Conservation (phyloP, 2,888 invertebrate genomes). For the Chrysotoxum bicinctum region DNA sequence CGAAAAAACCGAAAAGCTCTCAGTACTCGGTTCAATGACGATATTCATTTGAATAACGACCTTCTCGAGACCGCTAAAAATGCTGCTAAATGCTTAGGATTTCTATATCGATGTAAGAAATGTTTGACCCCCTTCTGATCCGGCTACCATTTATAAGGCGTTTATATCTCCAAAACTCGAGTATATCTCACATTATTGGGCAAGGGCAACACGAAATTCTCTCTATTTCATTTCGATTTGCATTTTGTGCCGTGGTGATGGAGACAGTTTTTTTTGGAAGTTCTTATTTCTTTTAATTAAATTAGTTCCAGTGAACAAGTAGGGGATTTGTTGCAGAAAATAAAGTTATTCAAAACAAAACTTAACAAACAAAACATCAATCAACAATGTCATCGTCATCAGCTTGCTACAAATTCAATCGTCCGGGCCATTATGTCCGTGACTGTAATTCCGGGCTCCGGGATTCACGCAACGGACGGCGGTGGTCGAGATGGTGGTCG, state of each 20-base stretch:
- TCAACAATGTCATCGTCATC: conserved; percentile 85
- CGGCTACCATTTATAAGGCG: too few species aligned
- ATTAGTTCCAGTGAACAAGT: conserved; percentile 77
- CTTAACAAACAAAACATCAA: conserved; percentile 48
- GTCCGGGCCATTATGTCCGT: conserved; percentile 95
- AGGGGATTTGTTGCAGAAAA: conserved; percentile 40
- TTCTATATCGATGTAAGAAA: too few species aligned
- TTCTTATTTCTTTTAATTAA: conserved; percentile 73
- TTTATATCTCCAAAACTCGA: too few species aligned
- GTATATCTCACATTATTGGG: too few species aligned
- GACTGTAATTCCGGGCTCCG: conserved; percentile 90
- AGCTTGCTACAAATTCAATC: conserved; percentile 95
- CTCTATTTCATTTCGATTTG: conserved; percentile 80
- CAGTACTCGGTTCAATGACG: too few species aligned
- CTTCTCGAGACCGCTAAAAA: too few species aligned
- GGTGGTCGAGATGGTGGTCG: conserved; percentile 81
- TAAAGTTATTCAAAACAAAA: conserved; percentile 58
- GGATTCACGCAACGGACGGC: conserved; percentile 82
- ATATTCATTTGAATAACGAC: too few species aligned
- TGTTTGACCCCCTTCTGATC: too few species aligned
- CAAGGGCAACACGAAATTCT: too few species aligned
- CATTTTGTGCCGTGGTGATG: conserved; percentile 81
- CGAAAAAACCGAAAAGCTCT: too few species aligned
- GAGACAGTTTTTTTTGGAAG: conserved; percentile 76
- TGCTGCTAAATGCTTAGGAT: too few species aligned